Evolutionary conservation across 2,888 invertebrate species (phyloP).

Genomic region (Therioaphis trifolii): DNA sequence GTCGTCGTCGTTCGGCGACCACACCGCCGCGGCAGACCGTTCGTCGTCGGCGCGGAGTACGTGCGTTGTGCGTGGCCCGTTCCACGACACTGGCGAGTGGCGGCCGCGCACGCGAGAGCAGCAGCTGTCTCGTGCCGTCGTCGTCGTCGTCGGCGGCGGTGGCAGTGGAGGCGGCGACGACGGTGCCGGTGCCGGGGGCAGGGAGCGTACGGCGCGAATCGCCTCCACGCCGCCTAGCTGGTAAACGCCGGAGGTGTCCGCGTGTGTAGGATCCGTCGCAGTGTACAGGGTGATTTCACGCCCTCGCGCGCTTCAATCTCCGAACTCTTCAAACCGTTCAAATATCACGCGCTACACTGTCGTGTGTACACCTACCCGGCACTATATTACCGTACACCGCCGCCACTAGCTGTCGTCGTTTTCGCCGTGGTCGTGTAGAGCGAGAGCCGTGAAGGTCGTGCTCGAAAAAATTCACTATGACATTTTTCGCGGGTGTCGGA

Average conservation of each 20-base stretch:
- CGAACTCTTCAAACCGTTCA: no score
- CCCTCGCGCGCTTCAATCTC: not conserved
- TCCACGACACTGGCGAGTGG: conserved; percentile 36
- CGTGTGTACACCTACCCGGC: not conserved
- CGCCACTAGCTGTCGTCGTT: no score
- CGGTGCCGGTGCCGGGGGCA: no score
- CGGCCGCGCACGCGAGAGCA: not conserved
- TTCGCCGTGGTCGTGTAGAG: no score
- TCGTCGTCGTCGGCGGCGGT: not conserved
- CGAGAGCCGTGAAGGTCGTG: no score
- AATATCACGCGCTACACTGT: not conserved
- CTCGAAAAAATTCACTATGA: no score
- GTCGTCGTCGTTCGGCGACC: not conserved
- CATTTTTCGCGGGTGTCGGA: no score
- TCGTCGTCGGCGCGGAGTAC: not conserved
- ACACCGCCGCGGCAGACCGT: not conserved
- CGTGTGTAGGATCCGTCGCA: not conserved
- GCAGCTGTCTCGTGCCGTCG: no score
- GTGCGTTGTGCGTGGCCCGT: conserved; percentile 23
- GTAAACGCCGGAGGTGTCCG: not conserved
- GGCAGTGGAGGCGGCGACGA: not conserved
- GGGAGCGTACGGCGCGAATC: not conserved
- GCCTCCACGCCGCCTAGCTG: not conserved
- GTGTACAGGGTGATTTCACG: not conserved
- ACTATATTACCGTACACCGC: no score